Base-by-base conservation (phyloP, 2,797 vertebrate genomes). In the Botia kubotai region DNA sequence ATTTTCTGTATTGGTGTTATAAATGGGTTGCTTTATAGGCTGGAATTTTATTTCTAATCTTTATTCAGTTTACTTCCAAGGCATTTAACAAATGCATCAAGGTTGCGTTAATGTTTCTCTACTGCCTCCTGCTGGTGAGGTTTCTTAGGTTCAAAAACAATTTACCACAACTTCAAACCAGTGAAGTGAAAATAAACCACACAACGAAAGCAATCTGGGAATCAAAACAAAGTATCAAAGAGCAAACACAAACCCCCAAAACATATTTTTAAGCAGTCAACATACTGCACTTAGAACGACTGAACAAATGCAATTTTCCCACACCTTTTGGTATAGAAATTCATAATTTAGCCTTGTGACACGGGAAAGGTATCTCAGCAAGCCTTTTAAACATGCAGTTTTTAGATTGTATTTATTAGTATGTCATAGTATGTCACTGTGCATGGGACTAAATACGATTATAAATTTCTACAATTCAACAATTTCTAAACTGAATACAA, bases 51-150 rank as follows among this genome's bases (percentile, higher is more conserved):
- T 10, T 70, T 77, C 26, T 26, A n/a, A 74, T 2, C 43, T 33
- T 26, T 3, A 46, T 26, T 46, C 52, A 58, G 71, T 72, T 57
- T 16, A 52, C 46, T 71, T n/a, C 17, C 16, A 50, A 63, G 26
- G 1, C 1, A 11, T 26, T 11, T 7, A 60, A 60, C 19, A 11
- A 60, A 23, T 23, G 21, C 57, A 60, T 55, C n/a, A n/a, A 55
- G 17, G 2, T 17, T 7, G 52, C 2, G 55, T 33, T 14, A 6
- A 19, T 36, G n/a, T 33, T 6, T 74, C 19, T 17, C 48, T 58
- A 60, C 79, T 74, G 79, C 63, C 79, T 68, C 79, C 79, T 80
- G n/a, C 71, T 74, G 71, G 71, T 11, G 67, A 60, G 62, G 21
- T 50, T 67, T 10, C 33, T 26, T 2, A 0, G 8, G 21, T 4